Conservation (phyloP, 2,888 invertebrate species). For the Ophioninae sp. region DNA sequence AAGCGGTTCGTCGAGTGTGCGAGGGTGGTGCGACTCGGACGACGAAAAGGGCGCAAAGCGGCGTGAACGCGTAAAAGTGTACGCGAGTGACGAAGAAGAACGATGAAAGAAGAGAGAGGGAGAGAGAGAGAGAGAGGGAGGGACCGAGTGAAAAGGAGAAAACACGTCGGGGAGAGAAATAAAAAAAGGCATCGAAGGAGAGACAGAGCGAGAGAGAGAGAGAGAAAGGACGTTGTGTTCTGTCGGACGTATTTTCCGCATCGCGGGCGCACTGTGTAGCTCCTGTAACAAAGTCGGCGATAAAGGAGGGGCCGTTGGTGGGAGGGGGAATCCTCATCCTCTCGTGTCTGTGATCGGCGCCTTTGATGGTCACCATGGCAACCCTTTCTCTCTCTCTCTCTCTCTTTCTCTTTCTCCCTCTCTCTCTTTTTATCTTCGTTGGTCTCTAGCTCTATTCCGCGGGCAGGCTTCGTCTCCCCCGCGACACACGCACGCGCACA, state of each 20-base stretch:
- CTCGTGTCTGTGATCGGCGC: constrained; percentile 73
- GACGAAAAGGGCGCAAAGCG: constrained; percentile 37
- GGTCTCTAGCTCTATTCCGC: neutral
- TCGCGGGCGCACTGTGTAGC: constrained; percentile 61
- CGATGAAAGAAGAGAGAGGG: neutral
- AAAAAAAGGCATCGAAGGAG: too few species aligned
- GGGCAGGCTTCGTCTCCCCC: constrained; percentile 12
- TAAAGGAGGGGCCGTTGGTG: constrained; percentile 63
- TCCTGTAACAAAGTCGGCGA: constrained; percentile 73
- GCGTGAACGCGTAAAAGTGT: neutral
- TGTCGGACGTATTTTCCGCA: constrained; percentile 71
- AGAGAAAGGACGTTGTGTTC: constrained; percentile 17
- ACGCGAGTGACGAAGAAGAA: neutral
- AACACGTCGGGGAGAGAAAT: neutral
- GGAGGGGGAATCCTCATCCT: constrained; percentile 63
- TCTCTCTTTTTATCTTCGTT: neutral
- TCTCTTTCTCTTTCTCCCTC: constrained; percentile 41
- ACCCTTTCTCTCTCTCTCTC: constrained; percentile 58
- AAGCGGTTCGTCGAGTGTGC: constrained; percentile 3
- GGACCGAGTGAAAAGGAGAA: neutral
- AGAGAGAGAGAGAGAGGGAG: neutral
- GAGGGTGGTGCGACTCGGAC: constrained; percentile 32
- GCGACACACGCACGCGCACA: constrained; percentile 15
- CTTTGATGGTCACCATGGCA: constrained; percentile 77
- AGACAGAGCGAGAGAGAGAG: neutral